Evolutionary conservation across 2,797 vertebrate species (phyloP).

Genomic region (Microctenopoma steveboyesi): DNA sequence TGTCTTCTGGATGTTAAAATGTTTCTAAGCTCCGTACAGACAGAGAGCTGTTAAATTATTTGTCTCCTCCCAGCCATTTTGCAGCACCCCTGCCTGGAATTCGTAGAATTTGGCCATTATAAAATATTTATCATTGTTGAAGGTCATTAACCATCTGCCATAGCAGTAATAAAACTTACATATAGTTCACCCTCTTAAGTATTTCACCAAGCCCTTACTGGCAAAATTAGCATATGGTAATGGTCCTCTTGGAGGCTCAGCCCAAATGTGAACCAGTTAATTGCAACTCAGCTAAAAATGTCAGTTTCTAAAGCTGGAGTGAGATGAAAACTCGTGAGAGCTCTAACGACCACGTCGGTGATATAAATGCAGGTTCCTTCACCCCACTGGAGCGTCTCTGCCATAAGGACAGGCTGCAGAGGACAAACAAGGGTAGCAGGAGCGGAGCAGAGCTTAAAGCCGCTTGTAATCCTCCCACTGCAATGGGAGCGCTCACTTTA

Average conservation of each 20-base stretch:
- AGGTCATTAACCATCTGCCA: constrained; percentile 77
- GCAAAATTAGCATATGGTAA: constrained; percentile 71
- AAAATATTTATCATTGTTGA: constrained; percentile 73
- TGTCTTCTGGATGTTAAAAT: constrained; percentile 47
- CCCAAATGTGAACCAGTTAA: constrained; percentile 58
- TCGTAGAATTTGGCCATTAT: constrained; percentile 65
- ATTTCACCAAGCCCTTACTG: constrained; percentile 58
- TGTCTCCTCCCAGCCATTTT: constrained; percentile 47
- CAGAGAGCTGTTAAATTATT: constrained; percentile 62
- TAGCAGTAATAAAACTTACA: constrained; percentile 71
- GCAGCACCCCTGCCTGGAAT: constrained; percentile 37
- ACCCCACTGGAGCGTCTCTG: constrained; percentile 53
- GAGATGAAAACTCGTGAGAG: constrained; percentile 55
- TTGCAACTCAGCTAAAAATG: constrained; percentile 63
- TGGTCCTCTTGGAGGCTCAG: constrained; percentile 45
- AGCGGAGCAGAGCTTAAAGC: constrained; percentile 51
- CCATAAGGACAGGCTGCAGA: constrained; percentile 54
- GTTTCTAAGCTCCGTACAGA: constrained; percentile 42
- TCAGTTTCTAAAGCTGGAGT: constrained; percentile 50
- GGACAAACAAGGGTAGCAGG: constrained; percentile 61
- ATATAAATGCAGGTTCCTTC: constrained; percentile 60
- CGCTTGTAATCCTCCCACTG: constrained; percentile 57
- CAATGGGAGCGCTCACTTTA: constrained; percentile 48
- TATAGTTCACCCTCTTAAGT: constrained; percentile 61
- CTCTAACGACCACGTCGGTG: constrained; percentile 56